A percentile compares a stretch with the other conserved stretches of the same genome.
Evolutionary conservation across 2,797 vertebrate species (phyloP).

Genomic region (Pristis pectinata): DNA sequence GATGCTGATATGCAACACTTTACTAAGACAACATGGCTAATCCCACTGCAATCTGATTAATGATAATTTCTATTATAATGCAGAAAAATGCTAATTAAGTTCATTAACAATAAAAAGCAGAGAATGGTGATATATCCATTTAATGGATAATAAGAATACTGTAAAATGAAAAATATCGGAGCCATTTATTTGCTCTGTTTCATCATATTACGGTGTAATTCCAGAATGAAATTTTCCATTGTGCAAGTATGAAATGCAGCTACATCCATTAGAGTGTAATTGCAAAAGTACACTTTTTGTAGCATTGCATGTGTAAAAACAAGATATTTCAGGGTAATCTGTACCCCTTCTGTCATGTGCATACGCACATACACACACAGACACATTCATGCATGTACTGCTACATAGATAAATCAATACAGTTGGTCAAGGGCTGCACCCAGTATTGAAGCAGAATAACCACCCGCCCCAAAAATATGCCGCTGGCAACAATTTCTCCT

Average conservation of each 20-base stretch:
- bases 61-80: background rate
- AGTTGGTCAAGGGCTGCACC: no score
- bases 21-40: background rate
- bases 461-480: no score
- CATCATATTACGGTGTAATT: background rate
- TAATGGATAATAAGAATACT: background rate
- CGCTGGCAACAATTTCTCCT: no score
- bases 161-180: background rate
- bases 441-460: no score
- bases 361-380: background rate
- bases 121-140: background rate
- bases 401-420: background rate
- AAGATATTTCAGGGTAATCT: background rate
- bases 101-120: background rate
- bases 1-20: background rate
- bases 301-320: background rate
- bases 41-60: background rate
- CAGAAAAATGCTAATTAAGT: slow-evolving; percentile 8
- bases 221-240: background rate
- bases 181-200: background rate
- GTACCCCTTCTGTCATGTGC: background rate
- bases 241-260: background rate
- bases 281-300: background rate
- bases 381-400: background rate
- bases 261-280: background rate